Evolutionary conservation across 2,888 invertebrate species (phyloP).

Genomic region (Ophion costatus): DNA sequence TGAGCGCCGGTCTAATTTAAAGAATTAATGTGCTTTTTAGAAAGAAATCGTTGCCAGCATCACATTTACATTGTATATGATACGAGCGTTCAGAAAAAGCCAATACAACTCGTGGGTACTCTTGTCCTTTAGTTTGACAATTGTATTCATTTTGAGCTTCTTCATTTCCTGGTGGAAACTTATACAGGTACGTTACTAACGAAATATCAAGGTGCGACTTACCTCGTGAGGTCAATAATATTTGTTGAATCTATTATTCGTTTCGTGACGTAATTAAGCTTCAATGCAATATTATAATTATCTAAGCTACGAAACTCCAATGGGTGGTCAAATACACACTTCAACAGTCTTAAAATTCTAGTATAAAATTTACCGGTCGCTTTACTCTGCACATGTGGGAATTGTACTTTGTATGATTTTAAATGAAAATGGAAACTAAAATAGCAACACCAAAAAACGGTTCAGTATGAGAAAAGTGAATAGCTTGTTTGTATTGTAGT

Average conservation of each 20-base stretch:
- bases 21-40: slow-evolving; percentile 12
- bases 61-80: not conserved
- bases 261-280: no score
- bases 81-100: not conserved
- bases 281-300: no score
- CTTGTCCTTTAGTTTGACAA: not conserved
- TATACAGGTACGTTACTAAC: slow-evolving; percentile 70
- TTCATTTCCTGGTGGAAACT: slow-evolving; percentile 77
- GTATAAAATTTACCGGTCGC: no score
- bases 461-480: no score
- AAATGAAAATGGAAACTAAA: no score
- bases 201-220: not conserved
- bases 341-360: no score
- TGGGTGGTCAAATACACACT: no score
- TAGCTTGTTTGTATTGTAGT: no score
- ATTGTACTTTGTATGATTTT: no score
- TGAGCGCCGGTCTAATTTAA: not conserved
- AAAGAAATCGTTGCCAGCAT: not conserved
- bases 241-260: not conserved
- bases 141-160: slow-evolving; percentile 19
- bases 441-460: no score
- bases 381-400: no score
- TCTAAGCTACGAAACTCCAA: no score
- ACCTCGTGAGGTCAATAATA: not conserved
- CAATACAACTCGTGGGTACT: not conserved